Conservation (phyloP, 2,888 invertebrate species). For the Empis livida region DNA sequence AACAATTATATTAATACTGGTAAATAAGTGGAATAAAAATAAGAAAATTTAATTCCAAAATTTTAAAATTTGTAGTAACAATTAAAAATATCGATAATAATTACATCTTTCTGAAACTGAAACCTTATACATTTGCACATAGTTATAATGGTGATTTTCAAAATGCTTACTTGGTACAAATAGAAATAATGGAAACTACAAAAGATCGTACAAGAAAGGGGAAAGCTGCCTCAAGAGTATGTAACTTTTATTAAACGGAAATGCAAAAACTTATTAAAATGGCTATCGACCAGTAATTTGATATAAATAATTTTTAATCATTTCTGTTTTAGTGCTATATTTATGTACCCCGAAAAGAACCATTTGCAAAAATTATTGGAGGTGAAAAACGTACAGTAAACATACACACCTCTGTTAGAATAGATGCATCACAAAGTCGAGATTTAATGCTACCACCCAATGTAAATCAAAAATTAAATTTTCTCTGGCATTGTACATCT, state of each 20-base stretch:
- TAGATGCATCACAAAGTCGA: conserved; percentile 7
- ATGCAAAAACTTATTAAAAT: no score
- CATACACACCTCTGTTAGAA: neutral
- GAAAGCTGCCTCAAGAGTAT: neutral
- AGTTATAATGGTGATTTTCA: no score
- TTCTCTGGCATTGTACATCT: conserved; percentile 7
- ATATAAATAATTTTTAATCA: neutral
- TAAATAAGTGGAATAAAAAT: neutral
- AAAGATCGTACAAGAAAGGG: neutral
- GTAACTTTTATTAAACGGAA: neutral
- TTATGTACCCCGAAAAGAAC: neutral
- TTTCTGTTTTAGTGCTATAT: conserved; percentile 8
- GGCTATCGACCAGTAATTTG: no score
- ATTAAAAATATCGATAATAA: no score
- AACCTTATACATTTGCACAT: no score
- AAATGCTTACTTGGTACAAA: no score
- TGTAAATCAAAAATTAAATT: conserved; percentile 3
- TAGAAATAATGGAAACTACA: no score
- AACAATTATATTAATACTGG: conserved; percentile 8
- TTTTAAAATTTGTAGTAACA: no score
- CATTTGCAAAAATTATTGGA: conserved; percentile 5
- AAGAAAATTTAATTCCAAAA: no score
- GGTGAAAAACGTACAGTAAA: conserved; percentile 4
- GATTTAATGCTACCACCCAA: conserved; percentile 3
- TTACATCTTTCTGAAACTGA: no score